These are phyloP conservation scores for Sialia sialis DNA, from an alignment of 2,113 vertebrate species.

Conservation along the genomic window DNA sequence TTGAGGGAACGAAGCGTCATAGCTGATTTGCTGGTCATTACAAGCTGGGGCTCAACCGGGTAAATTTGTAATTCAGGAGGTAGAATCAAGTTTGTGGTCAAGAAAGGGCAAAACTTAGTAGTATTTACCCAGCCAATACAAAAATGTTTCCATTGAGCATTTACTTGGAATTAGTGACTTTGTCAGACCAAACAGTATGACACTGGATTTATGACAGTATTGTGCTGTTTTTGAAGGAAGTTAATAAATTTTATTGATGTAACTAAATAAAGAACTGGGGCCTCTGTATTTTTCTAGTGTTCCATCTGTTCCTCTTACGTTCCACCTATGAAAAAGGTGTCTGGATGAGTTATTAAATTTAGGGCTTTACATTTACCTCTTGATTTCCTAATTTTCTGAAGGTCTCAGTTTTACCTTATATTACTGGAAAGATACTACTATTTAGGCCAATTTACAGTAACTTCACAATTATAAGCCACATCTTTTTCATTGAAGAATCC, in stretches of 20 bases:
- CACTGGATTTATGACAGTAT: background rate
- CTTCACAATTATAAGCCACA: too few relatives aligned
- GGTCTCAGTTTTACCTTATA: background rate
- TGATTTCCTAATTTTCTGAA: background rate
- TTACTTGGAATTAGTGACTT: background rate
- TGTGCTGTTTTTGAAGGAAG: background rate
- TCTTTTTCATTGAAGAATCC: too few relatives aligned
- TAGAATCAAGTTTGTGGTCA: background rate
- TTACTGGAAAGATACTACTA: background rate
- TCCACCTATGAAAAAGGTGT: background rate
- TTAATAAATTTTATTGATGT: background rate
- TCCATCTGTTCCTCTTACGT: background rate
- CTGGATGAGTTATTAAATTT: background rate
- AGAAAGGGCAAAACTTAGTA: background rate
- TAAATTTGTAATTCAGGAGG: background rate
- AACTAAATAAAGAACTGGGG: background rate
- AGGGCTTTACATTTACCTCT: background rate
- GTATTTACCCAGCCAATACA: background rate
- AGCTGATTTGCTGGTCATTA: background rate
- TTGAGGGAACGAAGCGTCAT: slow-evolving; percentile 7
- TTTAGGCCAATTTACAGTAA: background rate
- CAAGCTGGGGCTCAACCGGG: background rate
- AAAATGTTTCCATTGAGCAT: background rate
- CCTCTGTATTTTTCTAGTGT: background rate
- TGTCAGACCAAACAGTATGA: background rate